Conservation (phyloP, 1,140 invertebrate species). For the Ostrea denselamellosa region DNA sequence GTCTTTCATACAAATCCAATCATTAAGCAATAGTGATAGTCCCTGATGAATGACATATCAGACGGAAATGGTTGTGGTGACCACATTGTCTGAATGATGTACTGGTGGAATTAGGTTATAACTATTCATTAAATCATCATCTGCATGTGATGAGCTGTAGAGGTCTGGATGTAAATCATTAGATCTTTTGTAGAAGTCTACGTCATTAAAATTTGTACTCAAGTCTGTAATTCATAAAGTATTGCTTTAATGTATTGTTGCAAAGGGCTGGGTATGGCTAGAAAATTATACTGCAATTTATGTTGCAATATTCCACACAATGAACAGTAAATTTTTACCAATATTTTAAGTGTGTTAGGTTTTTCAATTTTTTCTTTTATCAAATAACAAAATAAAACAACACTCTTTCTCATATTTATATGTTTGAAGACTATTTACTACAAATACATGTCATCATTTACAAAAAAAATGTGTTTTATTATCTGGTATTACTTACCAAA, state of each 20-base stretch:
- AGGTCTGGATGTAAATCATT: slow-evolving; percentile 9
- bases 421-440: no score
- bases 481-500: not conserved
- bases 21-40: no score
- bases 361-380: no score
- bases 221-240: not conserved
- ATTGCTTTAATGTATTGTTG: not conserved
- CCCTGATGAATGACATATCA: not conserved
- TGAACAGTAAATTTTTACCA: no score
- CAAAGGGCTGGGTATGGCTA: not conserved
- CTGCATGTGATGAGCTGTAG: not conserved
- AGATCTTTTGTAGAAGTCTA: not conserved
- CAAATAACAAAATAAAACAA: no score
- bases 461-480: not conserved
- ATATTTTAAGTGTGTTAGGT: no score
- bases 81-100: not conserved
- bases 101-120: not conserved
- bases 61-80: not conserved
- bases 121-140: slow-evolving; percentile 2
- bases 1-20: no score
- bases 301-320: no score
- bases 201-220: not conserved
- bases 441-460: not conserved
- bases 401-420: no score
- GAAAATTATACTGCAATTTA: not conserved